These are phyloP conservation scores for Ricordea florida DNA, from an alignment of 92 coral and sea anemone genomes.

Conservation along the genomic window DNA sequence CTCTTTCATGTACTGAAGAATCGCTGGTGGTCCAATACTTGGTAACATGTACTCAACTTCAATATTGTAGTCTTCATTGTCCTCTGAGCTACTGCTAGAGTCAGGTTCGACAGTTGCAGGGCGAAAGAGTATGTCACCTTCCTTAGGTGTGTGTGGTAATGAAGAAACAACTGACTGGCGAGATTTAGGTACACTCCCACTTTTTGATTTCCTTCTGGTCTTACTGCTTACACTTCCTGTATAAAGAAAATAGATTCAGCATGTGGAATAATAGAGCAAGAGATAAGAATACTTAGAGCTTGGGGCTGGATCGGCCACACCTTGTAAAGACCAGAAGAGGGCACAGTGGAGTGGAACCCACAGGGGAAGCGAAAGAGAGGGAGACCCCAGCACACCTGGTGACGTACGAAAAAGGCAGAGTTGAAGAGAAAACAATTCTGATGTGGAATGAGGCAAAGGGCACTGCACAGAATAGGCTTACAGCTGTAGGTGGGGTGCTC, in stretches of 20 bases:
- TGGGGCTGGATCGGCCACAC: too few species aligned
- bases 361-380: too few species aligned
- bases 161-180: conserved; percentile 65
- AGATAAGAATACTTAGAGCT: too few species aligned
- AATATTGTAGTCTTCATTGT: conserved; percentile 46
- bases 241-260: background rate
- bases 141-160: conserved; percentile 72
- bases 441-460: too few species aligned
- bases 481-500: too few species aligned
- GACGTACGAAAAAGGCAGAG: too few species aligned
- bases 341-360: too few species aligned
- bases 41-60: conserved; percentile 79
- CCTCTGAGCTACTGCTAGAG: conserved; percentile 87
- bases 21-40: conserved; percentile 97
- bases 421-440: too few species aligned
- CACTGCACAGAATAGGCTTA: too few species aligned
- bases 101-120: conserved; percentile 87
- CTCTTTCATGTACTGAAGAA: conserved; percentile 93
- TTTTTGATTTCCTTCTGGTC: conserved; percentile 42
- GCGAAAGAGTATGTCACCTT: conserved; percentile 68
- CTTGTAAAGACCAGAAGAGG: too few species aligned
- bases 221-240: conserved; percentile 14
- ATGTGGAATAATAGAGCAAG: too few species aligned
- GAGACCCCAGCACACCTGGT: too few species aligned
- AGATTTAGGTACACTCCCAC: conserved; percentile 41